Percentiles rank a stretch among this genome's conserved stretches.
Evolutionary conservation across 2,797 vertebrate genomes (phyloP).

Genomic region (Schizothorax lantsangensis): DNA sequence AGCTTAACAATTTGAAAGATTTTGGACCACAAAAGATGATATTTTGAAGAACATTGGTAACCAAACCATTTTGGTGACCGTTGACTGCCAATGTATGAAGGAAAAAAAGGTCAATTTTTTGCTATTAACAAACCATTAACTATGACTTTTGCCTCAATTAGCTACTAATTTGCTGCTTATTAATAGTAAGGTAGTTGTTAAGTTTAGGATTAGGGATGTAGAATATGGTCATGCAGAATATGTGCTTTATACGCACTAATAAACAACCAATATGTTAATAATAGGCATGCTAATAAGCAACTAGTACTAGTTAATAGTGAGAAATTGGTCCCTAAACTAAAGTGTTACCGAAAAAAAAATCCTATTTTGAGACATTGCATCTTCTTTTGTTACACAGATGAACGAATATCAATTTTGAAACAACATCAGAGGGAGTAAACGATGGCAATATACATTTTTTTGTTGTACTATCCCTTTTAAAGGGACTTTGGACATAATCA

Average conservation of each 20-base stretch:
- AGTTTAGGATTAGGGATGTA: no score
- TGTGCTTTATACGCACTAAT: no score
- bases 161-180: neutral
- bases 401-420: neutral
- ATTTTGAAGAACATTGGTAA: neutral
- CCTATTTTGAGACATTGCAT: neutral
- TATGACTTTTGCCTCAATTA: neutral
- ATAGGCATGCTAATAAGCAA: no score
- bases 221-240: no score
- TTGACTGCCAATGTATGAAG: neutral
- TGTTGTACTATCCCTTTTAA: neutral
- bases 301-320: no score
- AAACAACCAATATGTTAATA: no score
- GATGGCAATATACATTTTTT: neutral
- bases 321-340: no score
- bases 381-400: neutral
- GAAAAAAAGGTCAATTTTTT: neutral
- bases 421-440: neutral
- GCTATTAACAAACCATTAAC: neutral
- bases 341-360: no score
- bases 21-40: neutral
- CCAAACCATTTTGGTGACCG: neutral
- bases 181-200: neutral
- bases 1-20: neutral
- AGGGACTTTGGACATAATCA: neutral